Percentiles rank a stretch among this genome's conserved stretches.
These are phyloP conservation scores for Furnarius figulus DNA, from an alignment of 2,113 vertebrate genomes.

Conservation along the genomic window DNA sequence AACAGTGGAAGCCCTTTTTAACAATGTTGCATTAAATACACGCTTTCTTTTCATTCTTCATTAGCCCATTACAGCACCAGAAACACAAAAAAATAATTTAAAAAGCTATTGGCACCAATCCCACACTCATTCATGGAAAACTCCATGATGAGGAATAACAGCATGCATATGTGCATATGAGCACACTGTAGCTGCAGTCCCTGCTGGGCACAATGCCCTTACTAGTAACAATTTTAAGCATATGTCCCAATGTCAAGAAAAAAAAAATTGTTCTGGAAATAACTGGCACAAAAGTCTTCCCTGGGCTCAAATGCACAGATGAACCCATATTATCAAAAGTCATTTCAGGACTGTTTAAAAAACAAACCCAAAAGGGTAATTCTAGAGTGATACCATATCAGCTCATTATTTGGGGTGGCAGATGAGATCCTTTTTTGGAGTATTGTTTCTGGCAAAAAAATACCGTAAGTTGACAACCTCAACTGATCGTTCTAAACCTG, in stretches of 20 bases:
- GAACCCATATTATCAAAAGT: background rate
- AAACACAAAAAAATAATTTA: background rate
- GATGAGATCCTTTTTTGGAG: background rate
- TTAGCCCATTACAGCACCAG: background rate
- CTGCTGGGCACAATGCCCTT: background rate
- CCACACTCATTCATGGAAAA: background rate
- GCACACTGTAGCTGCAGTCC: background rate
- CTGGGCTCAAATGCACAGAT: background rate
- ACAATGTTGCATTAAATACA: background rate
- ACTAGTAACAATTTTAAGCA: background rate
- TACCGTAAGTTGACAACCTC: background rate
- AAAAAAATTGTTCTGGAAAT: background rate
- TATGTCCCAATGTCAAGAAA: background rate
- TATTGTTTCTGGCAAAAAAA: background rate
- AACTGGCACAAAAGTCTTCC: background rate
- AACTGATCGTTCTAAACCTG: background rate
- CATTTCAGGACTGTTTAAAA: background rate
- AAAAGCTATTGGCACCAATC: background rate
- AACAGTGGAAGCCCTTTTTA: background rate
- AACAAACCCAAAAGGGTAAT: background rate
- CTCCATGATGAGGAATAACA: background rate
- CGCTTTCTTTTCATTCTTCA: background rate
- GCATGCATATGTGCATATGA: background rate
- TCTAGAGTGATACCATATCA: background rate
- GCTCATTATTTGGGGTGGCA: background rate